Evolutionary conservation across 1,140 invertebrate species (phyloP).

Genomic region (Brachionus manjavacas): DNA sequence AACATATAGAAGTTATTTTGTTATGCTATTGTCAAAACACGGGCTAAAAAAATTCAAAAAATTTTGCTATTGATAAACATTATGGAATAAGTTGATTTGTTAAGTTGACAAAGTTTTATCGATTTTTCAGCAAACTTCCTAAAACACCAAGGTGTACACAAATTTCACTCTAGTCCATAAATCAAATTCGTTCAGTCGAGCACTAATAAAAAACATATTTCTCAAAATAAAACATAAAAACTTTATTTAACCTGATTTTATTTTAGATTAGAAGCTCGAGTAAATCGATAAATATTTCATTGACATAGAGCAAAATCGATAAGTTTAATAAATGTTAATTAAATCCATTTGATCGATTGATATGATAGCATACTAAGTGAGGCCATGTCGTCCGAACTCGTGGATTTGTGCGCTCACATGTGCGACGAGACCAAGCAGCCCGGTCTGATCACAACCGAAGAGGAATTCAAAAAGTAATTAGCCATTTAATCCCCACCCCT

Average conservation of each 20-base stretch:
- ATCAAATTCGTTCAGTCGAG: background rate
- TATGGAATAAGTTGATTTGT: background rate
- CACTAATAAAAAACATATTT: background rate
- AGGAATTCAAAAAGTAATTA: conserved; percentile 35
- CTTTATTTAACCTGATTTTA: background rate
- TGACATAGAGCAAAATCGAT: background rate
- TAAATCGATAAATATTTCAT: conserved; percentile 1
- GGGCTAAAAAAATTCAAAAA: no score
- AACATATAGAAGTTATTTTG: no score
- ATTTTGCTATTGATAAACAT: no score
- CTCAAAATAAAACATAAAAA: background rate
- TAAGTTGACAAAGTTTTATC: background rate
- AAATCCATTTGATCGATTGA: background rate
- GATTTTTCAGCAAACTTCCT: background rate
- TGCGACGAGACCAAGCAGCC: background rate
- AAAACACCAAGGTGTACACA: background rate
- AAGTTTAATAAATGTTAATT: background rate
- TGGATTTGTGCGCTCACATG: background rate
- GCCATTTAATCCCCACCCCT: background rate
- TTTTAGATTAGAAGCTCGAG: background rate
- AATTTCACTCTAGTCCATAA: background rate
- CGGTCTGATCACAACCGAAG: conserved; percentile 7
- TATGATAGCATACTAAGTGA: background rate
- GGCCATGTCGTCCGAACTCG: background rate
- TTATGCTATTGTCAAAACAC: no score